Evolutionary conservation across 1,140 invertebrate species (phyloP).

Genomic region (Papilio helenus): DNA sequence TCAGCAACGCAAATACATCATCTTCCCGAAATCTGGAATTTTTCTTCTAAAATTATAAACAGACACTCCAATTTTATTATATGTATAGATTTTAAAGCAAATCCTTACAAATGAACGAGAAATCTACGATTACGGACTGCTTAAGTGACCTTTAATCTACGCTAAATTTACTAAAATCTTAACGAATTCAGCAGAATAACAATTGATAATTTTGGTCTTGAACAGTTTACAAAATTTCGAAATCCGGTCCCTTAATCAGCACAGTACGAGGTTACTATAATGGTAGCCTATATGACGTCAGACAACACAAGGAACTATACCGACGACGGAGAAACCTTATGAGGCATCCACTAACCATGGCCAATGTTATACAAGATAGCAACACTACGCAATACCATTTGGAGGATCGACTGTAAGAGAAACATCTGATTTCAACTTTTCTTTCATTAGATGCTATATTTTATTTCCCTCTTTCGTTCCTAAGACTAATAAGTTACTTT

Average conservation of each 20-base stretch:
- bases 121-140: no score
- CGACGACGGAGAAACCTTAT: slow-evolving; percentile 58
- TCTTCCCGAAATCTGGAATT: no score
- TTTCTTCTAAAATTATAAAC: no score
- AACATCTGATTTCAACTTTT: neutral
- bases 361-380: slow-evolving; percentile 72
- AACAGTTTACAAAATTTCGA: slow-evolving; percentile 63
- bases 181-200: neutral
- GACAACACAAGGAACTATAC: slow-evolving; percentile 57
- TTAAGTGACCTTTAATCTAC: no score
- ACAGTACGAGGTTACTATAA: slow-evolving; percentile 60
- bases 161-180: no score
- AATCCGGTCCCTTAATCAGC: slow-evolving; percentile 45
- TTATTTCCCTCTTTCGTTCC: neutral
- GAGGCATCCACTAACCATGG: slow-evolving; percentile 64
- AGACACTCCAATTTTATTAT: no score
- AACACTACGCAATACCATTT: slow-evolving; percentile 65
- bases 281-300: slow-evolving; percentile 52
- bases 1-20: no score
- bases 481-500: neutral
- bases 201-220: slow-evolving; percentile 11
- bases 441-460: neutral
- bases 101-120: no score
- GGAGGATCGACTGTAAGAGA: slow-evolving; percentile 42
- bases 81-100: no score